These are phyloP conservation scores for Zelostemma sp. DNA, from an alignment of 1,140 invertebrate genomes.

Conservation along the genomic window DNA sequence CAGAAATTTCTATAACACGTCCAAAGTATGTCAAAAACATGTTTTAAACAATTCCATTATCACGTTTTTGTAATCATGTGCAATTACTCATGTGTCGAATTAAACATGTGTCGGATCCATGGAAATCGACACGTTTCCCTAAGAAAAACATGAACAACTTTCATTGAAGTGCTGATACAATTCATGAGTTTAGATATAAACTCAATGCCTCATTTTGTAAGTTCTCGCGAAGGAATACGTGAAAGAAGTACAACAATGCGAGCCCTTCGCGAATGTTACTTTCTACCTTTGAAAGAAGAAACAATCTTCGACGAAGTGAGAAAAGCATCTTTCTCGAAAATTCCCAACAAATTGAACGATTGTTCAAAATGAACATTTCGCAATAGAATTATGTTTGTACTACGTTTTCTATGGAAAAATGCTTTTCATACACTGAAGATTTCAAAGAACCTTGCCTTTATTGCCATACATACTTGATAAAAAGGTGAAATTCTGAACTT, in stretches of 20 bases:
- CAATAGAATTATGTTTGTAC: background rate
- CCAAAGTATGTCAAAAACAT: too few relatives aligned
- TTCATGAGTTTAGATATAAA: background rate
- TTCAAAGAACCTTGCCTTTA: background rate
- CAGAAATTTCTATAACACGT: too few relatives aligned
- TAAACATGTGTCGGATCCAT: background rate
- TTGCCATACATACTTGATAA: background rate
- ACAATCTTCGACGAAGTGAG: background rate
- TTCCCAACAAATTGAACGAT: background rate
- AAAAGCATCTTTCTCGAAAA: background rate
- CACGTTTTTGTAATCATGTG: background rate
- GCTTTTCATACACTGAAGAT: background rate
- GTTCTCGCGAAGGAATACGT: background rate
- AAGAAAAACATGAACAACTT: too few relatives aligned
- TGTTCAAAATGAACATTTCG: background rate
- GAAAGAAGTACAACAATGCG: too few relatives aligned
- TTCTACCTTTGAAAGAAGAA: background rate
- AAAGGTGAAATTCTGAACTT: background rate
- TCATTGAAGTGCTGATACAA: too few relatives aligned
- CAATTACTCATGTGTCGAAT: background rate
- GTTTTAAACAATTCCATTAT: background rate
- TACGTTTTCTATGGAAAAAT: background rate
- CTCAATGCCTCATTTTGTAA: background rate
- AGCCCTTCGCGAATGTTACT: too few relatives aligned
- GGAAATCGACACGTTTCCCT: too few relatives aligned